phyloP scores from a whole-genome alignment of 2,888 invertebrate species.

The Pteria penguin region DNA sequence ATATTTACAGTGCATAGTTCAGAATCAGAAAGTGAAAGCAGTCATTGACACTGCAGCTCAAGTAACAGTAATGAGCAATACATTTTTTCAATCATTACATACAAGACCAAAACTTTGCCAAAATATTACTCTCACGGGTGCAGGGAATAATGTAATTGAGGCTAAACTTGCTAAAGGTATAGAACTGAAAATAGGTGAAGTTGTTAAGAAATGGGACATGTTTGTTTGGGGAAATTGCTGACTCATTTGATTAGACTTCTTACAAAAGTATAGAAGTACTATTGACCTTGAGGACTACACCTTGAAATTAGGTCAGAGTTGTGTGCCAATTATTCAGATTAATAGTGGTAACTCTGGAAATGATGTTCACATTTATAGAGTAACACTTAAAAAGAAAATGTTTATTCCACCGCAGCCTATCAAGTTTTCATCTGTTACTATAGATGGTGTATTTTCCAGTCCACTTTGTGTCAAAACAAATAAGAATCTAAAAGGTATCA shows the following conservation, averaged over 20 bases:
- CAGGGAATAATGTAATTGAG: neutral
- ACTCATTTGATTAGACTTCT: constrained; percentile 1
- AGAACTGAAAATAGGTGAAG: neutral
- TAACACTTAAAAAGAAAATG: neutral
- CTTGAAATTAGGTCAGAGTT: neutral
- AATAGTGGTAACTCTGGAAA: neutral
- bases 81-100: neutral
- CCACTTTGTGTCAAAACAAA: neutral
- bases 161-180: neutral
- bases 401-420: constrained; percentile 1
- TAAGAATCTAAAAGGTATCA: neutral
- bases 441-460: neutral
- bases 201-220: neutral
- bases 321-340: neutral
- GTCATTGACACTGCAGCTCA: constrained; percentile 13
- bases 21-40: neutral
- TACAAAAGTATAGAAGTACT: neutral
- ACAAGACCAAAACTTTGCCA: neutral
- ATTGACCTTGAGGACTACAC: neutral
- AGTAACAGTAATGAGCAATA: neutral
- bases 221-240: constrained; percentile 2
- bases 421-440: neutral
- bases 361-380: constrained; percentile 2
- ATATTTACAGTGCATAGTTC: neutral
- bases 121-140: neutral